Evolutionary conservation across 2,888 invertebrate species (phyloP).

Genomic region (Tenthredo notha): DNA sequence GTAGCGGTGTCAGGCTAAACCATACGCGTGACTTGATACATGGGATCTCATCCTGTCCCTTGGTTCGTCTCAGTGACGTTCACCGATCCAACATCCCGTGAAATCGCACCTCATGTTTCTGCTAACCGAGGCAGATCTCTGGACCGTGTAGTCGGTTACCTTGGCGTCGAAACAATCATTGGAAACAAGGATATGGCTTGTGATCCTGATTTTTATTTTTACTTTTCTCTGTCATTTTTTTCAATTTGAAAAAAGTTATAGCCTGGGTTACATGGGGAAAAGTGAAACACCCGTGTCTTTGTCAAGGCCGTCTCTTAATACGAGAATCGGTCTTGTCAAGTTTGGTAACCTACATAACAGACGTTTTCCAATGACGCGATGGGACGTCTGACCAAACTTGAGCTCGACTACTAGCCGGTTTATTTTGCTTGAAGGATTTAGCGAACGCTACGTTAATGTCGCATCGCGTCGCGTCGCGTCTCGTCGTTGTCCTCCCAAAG

Average conservation of each 20-base stretch:
- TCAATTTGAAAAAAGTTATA: background rate
- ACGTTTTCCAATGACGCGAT: constrained; percentile 6
- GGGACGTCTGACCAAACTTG: constrained; percentile 9
- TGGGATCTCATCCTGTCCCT: constrained; percentile 18
- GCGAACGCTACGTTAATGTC: constrained; percentile 41
- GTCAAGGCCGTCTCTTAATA: background rate
- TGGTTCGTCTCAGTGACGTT: constrained; percentile 65
- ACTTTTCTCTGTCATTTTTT: background rate
- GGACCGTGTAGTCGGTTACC: constrained; percentile 3
- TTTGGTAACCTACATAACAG: background rate
- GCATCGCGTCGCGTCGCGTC: constrained; percentile 19
- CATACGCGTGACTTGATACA: constrained; percentile 34
- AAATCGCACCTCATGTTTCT: constrained; percentile 74
- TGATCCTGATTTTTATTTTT: background rate
- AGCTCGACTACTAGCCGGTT: constrained; percentile 26
- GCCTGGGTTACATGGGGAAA: background rate
- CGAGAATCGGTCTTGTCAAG: background rate
- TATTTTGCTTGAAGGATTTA: constrained; percentile 34
- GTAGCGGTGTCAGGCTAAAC: constrained; percentile 15
- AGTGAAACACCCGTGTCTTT: constrained; percentile 33
- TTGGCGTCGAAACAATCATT: constrained; percentile 32
- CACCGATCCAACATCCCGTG: constrained; percentile 73
- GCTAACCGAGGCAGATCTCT: constrained; percentile 56
- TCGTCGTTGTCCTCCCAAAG: constrained; percentile 37
- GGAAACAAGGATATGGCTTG: constrained; percentile 14